Evolutionary conservation across 2,113 vertebrate genomes (phyloP).

Genomic region (Mustelus asterias): DNA sequence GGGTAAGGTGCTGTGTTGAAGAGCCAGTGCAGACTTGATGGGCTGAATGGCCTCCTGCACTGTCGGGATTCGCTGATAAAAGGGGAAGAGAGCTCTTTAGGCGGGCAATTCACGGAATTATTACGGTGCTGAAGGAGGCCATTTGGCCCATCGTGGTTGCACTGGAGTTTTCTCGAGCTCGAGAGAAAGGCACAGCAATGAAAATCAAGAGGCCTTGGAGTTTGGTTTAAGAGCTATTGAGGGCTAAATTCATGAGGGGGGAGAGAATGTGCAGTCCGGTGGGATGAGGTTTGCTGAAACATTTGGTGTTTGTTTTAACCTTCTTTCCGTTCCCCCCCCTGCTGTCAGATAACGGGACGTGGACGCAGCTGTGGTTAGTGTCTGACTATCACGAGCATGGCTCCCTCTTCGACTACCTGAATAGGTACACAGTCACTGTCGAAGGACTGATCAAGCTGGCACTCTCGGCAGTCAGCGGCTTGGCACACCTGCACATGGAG

Average conservation of each 20-base stretch:
- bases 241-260: background rate
- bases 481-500: conserved; percentile 98
- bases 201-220: background rate
- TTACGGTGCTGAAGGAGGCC: background rate
- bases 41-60: too few species aligned
- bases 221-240: background rate
- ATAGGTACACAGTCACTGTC: conserved; percentile 87
- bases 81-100: background rate
- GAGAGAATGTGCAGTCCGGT: background rate
- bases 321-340: background rate
- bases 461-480: conserved; percentile 84
- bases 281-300: background rate
- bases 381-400: conserved; percentile 95
- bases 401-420: conserved; percentile 93
- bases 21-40: too few species aligned
- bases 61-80: too few species aligned
- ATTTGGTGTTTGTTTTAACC: background rate
- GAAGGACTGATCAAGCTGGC: conserved; percentile 95
- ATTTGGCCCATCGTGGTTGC: too few species aligned
- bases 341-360: conserved; percentile 90
- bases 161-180: too few species aligned
- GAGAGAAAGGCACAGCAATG: too few species aligned
- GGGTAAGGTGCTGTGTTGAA: too few species aligned
- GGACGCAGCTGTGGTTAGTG: conserved; percentile 96
- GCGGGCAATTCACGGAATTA: background rate